phyloP scores from a whole-genome alignment of 2,113 vertebrate species.

The Nyctereutes procyonoides region DNA sequence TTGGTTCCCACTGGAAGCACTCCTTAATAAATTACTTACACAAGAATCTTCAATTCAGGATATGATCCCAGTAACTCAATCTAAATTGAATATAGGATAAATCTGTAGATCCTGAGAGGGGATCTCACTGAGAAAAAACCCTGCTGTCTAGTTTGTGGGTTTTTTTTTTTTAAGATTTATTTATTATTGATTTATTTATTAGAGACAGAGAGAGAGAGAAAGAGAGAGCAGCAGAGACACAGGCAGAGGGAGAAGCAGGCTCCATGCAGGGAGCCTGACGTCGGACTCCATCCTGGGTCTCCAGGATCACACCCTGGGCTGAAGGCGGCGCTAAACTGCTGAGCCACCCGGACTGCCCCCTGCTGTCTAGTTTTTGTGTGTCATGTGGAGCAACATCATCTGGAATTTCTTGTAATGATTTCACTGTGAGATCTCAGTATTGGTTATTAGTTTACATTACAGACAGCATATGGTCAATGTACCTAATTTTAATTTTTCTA shows the following conservation, averaged over 20 bases:
- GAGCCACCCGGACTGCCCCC: too few species aligned
- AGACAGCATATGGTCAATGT: background rate
- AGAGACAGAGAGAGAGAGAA: too few species aligned
- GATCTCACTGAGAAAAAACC: background rate
- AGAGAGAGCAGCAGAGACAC: too few species aligned
- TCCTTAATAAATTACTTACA: background rate
- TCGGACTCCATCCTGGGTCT: too few species aligned
- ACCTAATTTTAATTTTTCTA: slow-evolving; percentile 26
- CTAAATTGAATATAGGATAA: background rate
- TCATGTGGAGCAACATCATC: background rate
- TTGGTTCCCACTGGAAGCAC: background rate
- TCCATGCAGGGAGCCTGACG: too few species aligned
- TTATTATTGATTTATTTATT: too few species aligned
- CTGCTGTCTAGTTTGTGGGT: background rate
- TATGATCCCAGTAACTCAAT: background rate
- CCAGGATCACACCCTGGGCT: too few species aligned
- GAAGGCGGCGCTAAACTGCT: too few species aligned
- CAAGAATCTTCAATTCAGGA: background rate
- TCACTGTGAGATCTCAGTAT: background rate
- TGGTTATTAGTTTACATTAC: background rate
- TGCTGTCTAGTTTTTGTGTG: background rate
- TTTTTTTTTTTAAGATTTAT: too few species aligned
- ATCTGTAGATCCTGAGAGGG: background rate
- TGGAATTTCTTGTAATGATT: background rate
- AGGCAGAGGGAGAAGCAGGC: too few species aligned